A percentile compares a stretch with the other conserved stretches of the same genome.
These are phyloP conservation scores for Athripsodes cinereus DNA, from an alignment of 2,888 invertebrate genomes.

Conservation along the genomic window DNA sequence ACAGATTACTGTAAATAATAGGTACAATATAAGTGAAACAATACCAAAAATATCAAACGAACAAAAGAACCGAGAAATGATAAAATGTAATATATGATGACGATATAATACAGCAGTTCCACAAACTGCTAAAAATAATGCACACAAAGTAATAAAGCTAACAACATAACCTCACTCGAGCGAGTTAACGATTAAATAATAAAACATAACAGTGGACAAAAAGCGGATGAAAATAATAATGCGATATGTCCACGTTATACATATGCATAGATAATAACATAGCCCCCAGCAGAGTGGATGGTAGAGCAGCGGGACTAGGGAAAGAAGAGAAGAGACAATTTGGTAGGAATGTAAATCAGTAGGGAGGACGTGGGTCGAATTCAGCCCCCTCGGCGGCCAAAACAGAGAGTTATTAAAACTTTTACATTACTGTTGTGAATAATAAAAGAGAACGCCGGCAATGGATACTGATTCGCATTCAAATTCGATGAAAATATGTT, in stretches of 20 bases:
- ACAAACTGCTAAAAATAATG: too few relatives aligned
- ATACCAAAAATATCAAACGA: too few relatives aligned
- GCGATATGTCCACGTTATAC: neutral
- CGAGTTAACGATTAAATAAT: slow-evolving; percentile 13
- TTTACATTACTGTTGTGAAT: slow-evolving; percentile 28
- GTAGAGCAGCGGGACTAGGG: slow-evolving; percentile 5
- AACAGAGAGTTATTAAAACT: slow-evolving; percentile 28
- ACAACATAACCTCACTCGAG: neutral
- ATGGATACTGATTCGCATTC: slow-evolving; percentile 25
- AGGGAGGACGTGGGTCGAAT: neutral
- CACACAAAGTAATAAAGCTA: too few relatives aligned
- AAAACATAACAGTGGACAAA: slow-evolving; percentile 13
- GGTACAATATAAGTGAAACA: too few relatives aligned
- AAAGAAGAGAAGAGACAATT: slow-evolving; percentile 22
- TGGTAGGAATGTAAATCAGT: slow-evolving; percentile 26
- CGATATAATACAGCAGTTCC: too few relatives aligned
- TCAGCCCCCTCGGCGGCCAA: slow-evolving; percentile 15
- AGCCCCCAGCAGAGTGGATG: neutral
- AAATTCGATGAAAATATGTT: slow-evolving; percentile 25
- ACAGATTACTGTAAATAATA: too few relatives aligned
- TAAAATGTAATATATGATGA: too few relatives aligned
- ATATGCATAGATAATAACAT: neutral
- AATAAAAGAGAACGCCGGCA: slow-evolving; percentile 24
- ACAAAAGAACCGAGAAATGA: too few relatives aligned
- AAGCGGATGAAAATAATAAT: slow-evolving; percentile 14